Base-by-base conservation (phyloP, 2,113 vertebrate genomes). In the Serinus canaria region DNA sequence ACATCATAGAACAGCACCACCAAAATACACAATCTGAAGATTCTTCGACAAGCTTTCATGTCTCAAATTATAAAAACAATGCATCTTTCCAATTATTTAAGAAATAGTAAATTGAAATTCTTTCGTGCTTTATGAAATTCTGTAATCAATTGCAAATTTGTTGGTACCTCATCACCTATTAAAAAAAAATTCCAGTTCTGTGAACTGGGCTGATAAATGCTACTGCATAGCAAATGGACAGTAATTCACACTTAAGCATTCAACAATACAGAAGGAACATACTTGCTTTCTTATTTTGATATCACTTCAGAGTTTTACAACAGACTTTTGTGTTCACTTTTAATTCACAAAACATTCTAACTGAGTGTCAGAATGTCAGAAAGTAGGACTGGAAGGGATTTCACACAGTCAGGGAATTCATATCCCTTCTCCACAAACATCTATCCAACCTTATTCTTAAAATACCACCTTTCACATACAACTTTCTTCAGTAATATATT, bases 101-200 rank as follows among this genome's bases (percentile, higher is more conserved):
- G n/a, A 95, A 94, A 72, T 37, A 95, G 17, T 69, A 87, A 76
- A 37, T 7, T 76, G 68, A 96, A 97, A 92, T 62, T 89, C 94
- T 92, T 89, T 78, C 5, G 46, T 19, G 9, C 30, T 74, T 90
- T 67, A 78, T 43, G 25, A 84, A 93, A 87, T 64, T 81, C 60
- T 43, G 19, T 62, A 41, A 68, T 25, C 37, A 76, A 55, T 30
- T 62, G 13, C 10, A 80, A 47, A 60, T 76, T 41, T 70, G 5
- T 46, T 68, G 37, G 27, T 50, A 83, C 30, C 6, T 55, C 39
- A 62, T 43, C 24, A 59, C 4, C 31, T 82, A 20, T 59, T 47
- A 69, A 90, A 76, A 76, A 28, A 47, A 37, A 17, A 63, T 31
- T 31, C 24, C 31, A 62, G 24, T 78, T 83, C 33, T 59, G 21